Conservation (phyloP, 2,113 vertebrate species). For the Ciconia stormi region DNA sequence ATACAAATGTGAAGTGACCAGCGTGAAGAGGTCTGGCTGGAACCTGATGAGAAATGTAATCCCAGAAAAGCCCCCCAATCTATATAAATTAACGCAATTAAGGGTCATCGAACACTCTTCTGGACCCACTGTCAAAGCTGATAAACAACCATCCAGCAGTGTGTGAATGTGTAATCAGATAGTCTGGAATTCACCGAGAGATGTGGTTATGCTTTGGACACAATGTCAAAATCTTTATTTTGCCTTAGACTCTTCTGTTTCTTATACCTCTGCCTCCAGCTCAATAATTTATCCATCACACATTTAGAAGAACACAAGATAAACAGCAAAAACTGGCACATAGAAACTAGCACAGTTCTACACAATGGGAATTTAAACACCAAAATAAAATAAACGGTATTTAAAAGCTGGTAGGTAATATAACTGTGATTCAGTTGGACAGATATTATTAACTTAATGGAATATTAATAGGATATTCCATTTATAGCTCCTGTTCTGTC, state of each 20-base stretch:
- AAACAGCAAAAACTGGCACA: neutral
- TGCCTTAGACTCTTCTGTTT: neutral
- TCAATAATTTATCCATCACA: constrained; percentile 24
- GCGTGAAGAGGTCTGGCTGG: neutral
- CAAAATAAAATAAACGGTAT: neutral
- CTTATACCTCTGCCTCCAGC: constrained; percentile 26
- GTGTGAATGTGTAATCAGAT: neutral
- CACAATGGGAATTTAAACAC: neutral
- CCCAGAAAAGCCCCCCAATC: neutral
- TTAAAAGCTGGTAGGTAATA: constrained; percentile 14
- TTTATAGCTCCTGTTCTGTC: constrained; percentile 9
- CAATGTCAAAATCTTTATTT: constrained; percentile 57
- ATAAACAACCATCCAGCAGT: constrained; percentile 9
- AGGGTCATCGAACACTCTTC: neutral
- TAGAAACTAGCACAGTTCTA: neutral
- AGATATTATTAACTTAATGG: constrained; percentile 45
- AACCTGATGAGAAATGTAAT: constrained; percentile 16
- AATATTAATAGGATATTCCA: constrained; percentile 34
- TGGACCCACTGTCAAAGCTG: constrained; percentile 14
- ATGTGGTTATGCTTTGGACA: constrained; percentile 18
- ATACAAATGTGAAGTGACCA: neutral
- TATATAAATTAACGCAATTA: constrained; percentile 55
- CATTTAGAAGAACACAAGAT: neutral
- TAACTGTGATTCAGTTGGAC: constrained; percentile 1
- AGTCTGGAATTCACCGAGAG: neutral